Evolutionary conservation across 2,797 vertebrate genomes (phyloP).

Genomic region (Ataeniobius toweri): DNA sequence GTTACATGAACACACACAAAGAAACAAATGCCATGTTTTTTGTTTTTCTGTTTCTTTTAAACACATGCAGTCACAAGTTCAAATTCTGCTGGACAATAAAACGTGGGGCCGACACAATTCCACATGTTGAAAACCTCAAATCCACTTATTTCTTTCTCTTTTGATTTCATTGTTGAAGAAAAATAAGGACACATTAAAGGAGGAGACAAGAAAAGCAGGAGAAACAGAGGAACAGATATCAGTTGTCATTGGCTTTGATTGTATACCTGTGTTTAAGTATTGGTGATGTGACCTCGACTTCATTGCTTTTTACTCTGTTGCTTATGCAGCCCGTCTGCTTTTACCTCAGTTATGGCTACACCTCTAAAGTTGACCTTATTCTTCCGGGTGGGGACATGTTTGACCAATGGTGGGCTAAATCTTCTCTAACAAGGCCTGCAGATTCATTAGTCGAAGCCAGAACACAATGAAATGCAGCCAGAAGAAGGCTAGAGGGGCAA

Average conservation of each 20-base stretch:
- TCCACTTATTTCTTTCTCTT: slow-evolving; percentile 63
- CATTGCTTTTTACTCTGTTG: slow-evolving; percentile 19
- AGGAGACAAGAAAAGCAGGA: slow-evolving; percentile 52
- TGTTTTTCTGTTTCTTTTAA: slow-evolving; percentile 12
- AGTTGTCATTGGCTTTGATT: slow-evolving; percentile 85
- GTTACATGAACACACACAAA: slow-evolving; percentile 14
- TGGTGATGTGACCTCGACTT: slow-evolving; percentile 40
- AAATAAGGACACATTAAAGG: slow-evolving; percentile 72
- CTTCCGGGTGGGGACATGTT: slow-evolving; percentile 9
- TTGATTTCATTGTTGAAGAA: slow-evolving; percentile 78
- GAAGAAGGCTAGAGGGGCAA: slow-evolving; percentile 22
- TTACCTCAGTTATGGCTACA: slow-evolving; percentile 24
- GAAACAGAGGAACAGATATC: slow-evolving; percentile 40
- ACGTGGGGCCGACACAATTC: slow-evolving; percentile 60
- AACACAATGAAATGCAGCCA: slow-evolving; percentile 37
- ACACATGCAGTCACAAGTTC: slow-evolving; percentile 57
- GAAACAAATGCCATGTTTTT: slow-evolving; percentile 50
- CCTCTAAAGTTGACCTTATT: slow-evolving; percentile 32
- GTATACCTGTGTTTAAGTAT: slow-evolving; percentile 86
- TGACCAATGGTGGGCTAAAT: slow-evolving; percentile 2
- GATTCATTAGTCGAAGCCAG: slow-evolving; percentile 25
- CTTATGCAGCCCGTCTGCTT: slow-evolving; percentile 28
- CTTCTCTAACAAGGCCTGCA: slow-evolving; percentile 3
- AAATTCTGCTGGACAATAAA: slow-evolving; percentile 69
- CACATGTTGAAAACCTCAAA: slow-evolving; percentile 81